These are phyloP conservation scores for Alethe diademata DNA, from an alignment of 2,113 vertebrate species.

Conservation along the genomic window DNA sequence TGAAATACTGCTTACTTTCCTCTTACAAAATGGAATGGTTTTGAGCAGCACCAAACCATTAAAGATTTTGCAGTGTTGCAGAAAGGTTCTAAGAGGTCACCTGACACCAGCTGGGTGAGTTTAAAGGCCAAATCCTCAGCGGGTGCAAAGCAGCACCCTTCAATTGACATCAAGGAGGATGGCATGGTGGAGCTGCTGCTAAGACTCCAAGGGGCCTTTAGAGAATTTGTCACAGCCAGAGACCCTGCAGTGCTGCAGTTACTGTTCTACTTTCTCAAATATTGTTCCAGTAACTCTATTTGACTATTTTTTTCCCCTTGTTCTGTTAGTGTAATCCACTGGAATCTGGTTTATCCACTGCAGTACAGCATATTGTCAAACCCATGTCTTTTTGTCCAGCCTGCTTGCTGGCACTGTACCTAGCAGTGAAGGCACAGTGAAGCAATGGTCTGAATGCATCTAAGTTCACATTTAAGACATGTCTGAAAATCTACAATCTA, in stretches of 20 bases:
- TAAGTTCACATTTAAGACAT: neutral
- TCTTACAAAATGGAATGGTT: constrained; percentile 35
- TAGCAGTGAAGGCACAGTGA: neutral
- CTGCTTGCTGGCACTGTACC: neutral
- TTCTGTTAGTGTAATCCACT: neutral
- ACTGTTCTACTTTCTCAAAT: neutral
- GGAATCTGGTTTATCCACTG: neutral
- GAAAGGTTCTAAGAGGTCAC: constrained; percentile 32
- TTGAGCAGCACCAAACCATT: neutral
- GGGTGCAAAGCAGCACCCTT: neutral
- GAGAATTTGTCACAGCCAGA: neutral
- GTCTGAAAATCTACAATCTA: neutral
- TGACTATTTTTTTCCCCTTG: neutral
- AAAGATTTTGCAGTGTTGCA: constrained; percentile 32
- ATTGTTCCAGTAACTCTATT: neutral
- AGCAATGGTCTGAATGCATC: neutral
- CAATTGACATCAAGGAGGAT: neutral
- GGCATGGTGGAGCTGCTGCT: neutral
- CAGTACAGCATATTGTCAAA: neutral
- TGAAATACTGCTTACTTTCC: constrained; percentile 35
- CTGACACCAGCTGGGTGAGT: neutral
- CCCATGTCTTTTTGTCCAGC: neutral
- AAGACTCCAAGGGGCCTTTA: neutral
- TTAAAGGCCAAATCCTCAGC: neutral
- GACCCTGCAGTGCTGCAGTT: neutral